Base-by-base conservation (phyloP, 1,140 invertebrate genomes). In the Drosophila kikkawai region DNA sequence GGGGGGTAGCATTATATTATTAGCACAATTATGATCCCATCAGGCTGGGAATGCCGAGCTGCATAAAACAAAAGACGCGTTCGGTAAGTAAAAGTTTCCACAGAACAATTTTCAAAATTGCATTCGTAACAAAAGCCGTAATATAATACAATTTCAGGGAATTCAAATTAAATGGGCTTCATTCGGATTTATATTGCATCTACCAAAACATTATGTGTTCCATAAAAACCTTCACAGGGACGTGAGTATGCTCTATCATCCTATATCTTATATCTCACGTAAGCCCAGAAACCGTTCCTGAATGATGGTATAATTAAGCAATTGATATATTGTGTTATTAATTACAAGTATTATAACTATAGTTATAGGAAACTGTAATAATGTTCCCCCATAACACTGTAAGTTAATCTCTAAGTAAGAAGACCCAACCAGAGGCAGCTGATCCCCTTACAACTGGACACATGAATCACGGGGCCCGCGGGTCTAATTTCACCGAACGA, bases 21-120 rank as follows among this genome's bases (percentile, higher is more conserved):
- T 65, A 58, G 57, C 63, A 61, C 41, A 44, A 44, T 65, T 65
- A 61, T 44, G 63, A 22, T 32, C 37, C 63, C 37, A 34, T 60
- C 34, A 55, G 36, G 36, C 36, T 55, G 36, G 22, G 19, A 55
- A 55, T 37, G 34, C 13, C 15, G 22, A 22, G 26, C 26, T 22
- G 34, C 34, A 37, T 12, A 15, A 37, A 22, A 55, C 53, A 55
- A 55, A 55, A 55, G 53, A 34, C 50, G 36, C 7, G 17, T 37
- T 57, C 58, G 58, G 29, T 41, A 37, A 36, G 63, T 61, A 65
- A 65, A 60, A 65, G 63, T 61, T 65, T 65, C 63, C 63, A 61
- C 63, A 65, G 63, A 65, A 65, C 63, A 65, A 65, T 65, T 65
- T 65, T 61, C 9, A 17, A 64, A 63, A 56, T 56, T 53, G 47